Base-by-base conservation (phyloP, 1,140 invertebrate species). In the Pygmarrhopalites habei region DNA sequence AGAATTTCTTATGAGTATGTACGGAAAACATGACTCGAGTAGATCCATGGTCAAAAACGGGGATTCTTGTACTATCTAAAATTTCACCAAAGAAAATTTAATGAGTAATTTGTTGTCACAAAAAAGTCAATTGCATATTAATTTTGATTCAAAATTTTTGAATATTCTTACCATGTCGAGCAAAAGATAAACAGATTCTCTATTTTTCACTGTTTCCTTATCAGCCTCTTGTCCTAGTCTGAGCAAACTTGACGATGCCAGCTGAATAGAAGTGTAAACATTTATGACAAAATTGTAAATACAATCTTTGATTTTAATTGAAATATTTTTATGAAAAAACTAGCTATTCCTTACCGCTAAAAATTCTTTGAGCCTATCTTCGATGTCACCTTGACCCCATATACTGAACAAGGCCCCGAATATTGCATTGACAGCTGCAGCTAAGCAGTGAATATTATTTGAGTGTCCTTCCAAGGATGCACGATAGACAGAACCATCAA, bases 381-480 rank as follows among this genome's bases (percentile, higher is more conserved):
- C 93, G 69, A 96, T 94, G 75, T 99, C 97, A 25, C 88, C 90
- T 72, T 90, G 86, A 2, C 89, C 91, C 75, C 93, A 93, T 60
- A 98, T 89, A 1, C 92, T 94, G 73, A 99, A 99, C 23, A 99
- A 75, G 1, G 95, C 95, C 23, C 90, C 93, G 73, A 98, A 96
- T 61, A 99, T 90, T 71, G 93, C 89, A 75, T 98, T 99, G 43
- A 99, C 89, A 0, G 95, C 95, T 29, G 90, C 83, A 1, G 93
- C 90, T 79, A 99, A 87, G 72, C 95, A 98, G 75, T 99, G 96
- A 65, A 93, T 95, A 75, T 99, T 99, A 77, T 99, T 99, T 1
- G 89, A 85, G 75, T 98, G 94, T 0, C 91, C 94, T 79, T 96
- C 92, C 19, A 98, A 80, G 1, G 90, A 90, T 3, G 95, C 90